Base-by-base conservation (phyloP, 2,888 invertebrate genomes). In the Melinaea marsaeus region DNA sequence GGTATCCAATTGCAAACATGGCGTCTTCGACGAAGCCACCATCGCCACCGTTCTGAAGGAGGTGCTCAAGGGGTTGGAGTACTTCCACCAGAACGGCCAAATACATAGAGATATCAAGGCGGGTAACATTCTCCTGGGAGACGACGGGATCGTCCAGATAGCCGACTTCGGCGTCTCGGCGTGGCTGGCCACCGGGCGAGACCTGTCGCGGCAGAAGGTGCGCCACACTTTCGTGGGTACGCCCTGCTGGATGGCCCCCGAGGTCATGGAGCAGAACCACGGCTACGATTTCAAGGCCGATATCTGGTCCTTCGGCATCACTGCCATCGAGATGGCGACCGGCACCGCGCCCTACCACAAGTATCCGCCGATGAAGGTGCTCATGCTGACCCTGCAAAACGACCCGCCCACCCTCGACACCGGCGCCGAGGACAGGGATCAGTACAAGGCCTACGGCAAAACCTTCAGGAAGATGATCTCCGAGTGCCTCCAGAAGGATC, bases 191-290 rank as follows among this genome's bases (percentile, higher is more conserved):
- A 98, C 98, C 0, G 99, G 99, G 0, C 94, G 99, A 55, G 99
- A 99, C 86, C 90, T 98, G 67, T 97, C 98, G 55, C 92, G 99
- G 42, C 98, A 99, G 85, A 98, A 98, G 88, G 98, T 98, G 60
- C 93, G 99, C 13, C 99, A 99, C 86, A 99, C 99, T 0, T 99
- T 99, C 89, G 99, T 99, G 5, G 99, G 99, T 58, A 99, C 99
- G 11, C 99, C 99, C 0, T 99, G 99, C 85, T 99, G 99, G 99
- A 99, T 99, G 99, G 99, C 99, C 13, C 99, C 99, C 6, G 99
- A 99, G 91, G 99, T 99, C 70, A 99, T 99, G 99, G 98, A 98
- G 86, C 98, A 96, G 93, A 97, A 97, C 86, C 97, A 98, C 83
- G 99, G 99, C 5, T 99, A 99, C 84, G 99, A 99, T 87, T 99